A percentile compares a stretch with the other conserved stretches of the same genome.
Conservation (phyloP, 2,888 invertebrate species). For the Nephrotoma flavescens region DNA sequence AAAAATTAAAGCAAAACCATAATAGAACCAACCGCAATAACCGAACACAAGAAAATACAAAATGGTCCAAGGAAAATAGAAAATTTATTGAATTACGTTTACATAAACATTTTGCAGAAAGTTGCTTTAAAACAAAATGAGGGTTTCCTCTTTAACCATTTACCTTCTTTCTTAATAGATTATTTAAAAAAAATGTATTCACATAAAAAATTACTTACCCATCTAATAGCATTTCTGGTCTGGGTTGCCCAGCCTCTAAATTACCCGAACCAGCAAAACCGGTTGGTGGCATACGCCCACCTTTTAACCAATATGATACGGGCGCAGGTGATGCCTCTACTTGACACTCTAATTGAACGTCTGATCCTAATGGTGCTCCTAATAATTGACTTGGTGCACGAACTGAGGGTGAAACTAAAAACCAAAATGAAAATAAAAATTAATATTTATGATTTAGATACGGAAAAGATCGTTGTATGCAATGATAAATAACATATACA, state of each 20-base stretch:
- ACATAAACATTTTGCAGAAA: neutral
- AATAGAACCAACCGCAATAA: too few relatives aligned
- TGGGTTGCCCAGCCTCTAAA: constrained; percentile 27
- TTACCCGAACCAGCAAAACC: constrained; percentile 22
- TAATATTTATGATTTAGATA: neutral
- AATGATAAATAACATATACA: neutral
- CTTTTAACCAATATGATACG: constrained; percentile 33
- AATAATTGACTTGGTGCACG: constrained; percentile 80
- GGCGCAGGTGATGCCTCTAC: constrained; percentile 69
- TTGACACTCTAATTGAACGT: constrained; percentile 73
- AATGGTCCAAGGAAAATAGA: too few relatives aligned
- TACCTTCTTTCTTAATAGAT: neutral
- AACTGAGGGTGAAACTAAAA: constrained; percentile 72
- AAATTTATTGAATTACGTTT: too few relatives aligned
- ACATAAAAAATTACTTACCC: constrained; percentile 40
- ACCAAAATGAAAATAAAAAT: neutral
- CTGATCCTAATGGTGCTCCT: constrained; percentile 72
- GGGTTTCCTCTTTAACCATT: neutral
- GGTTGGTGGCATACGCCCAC: constrained; percentile 25
- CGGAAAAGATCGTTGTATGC: neutral
- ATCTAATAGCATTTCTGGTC: constrained; percentile 61
- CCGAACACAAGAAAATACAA: too few relatives aligned
- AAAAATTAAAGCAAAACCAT: too few relatives aligned
- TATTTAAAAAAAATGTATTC: neutral
- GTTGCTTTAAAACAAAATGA: neutral